These are phyloP conservation scores for Dastarcus helophoroides DNA, from an alignment of 2,888 invertebrate genomes.

Conservation along the genomic window DNA sequence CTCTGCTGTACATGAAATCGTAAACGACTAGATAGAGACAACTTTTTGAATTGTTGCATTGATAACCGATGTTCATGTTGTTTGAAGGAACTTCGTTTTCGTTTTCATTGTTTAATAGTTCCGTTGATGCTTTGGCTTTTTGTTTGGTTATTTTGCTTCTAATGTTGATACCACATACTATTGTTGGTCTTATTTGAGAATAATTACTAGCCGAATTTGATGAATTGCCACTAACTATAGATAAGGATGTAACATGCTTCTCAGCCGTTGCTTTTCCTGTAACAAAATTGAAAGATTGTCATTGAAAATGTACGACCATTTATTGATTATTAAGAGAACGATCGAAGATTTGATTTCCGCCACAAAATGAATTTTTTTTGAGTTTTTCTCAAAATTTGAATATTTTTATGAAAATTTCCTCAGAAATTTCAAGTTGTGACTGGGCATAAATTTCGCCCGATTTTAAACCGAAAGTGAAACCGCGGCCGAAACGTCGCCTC, in stretches of 20 bases:
- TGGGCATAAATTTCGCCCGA: too few relatives aligned
- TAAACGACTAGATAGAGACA: conserved; percentile 53
- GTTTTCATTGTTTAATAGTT: conserved; percentile 68
- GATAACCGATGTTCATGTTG: conserved; percentile 21
- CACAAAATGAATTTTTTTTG: too few relatives aligned
- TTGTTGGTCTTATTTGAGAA: conserved; percentile 35
- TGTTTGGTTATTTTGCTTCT: conserved; percentile 9
- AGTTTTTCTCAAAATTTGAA: too few relatives aligned
- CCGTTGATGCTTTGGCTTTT: conserved; percentile 36
- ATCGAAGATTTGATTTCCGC: too few relatives aligned
- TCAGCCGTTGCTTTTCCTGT: too few relatives aligned
- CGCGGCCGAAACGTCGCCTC: too few relatives aligned
- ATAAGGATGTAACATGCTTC: conserved; percentile 37
- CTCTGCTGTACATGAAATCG: conserved; percentile 56
- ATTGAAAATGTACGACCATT: too few relatives aligned
- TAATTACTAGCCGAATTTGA: conserved; percentile 12
- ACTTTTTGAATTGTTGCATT: conserved; percentile 21
- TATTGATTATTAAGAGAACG: too few relatives aligned
- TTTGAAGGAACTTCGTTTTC: conserved; percentile 41
- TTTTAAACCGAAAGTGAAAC: too few relatives aligned
- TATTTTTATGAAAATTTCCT: too few relatives aligned
- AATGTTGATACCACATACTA: conserved; percentile 42
- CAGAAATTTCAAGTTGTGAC: too few relatives aligned
- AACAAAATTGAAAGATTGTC: too few relatives aligned
- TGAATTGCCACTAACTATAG: conserved; percentile 33